Evolutionary conservation across 2,888 invertebrate species (phyloP).

Genomic region (Neoaliturus tenellus): DNA sequence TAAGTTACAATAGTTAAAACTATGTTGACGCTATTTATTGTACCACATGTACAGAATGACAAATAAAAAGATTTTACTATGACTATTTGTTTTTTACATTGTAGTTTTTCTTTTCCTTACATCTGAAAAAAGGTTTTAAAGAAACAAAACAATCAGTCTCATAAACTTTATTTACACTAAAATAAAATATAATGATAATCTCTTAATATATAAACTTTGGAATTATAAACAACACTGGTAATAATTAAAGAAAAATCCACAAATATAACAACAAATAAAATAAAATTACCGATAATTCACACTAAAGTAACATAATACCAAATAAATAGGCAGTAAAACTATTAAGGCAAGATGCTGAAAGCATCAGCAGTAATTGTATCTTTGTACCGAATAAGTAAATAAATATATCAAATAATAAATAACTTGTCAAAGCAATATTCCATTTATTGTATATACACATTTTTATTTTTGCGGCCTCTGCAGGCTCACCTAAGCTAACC

Average conservation of each 20-base stretch:
- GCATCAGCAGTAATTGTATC: background rate
- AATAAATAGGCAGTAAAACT: background rate
- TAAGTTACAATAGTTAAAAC: too few species aligned
- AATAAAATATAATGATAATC: conserved; percentile 39
- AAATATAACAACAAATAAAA: background rate
- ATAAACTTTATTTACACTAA: conserved; percentile 46
- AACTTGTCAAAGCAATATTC: conserved; percentile 10
- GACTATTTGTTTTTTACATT: too few species aligned
- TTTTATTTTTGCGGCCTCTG: background rate
- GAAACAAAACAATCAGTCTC: conserved; percentile 31
- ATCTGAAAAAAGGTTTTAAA: too few species aligned
- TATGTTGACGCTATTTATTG: too few species aligned
- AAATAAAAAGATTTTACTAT: too few species aligned
- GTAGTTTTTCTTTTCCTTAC: too few species aligned
- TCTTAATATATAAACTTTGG: conserved; percentile 38
- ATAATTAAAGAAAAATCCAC: background rate
- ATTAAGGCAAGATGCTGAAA: background rate
- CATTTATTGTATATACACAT: conserved; percentile 4
- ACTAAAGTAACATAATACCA: conserved; percentile 29
- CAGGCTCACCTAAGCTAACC: background rate
- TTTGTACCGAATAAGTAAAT: background rate
- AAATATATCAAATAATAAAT: conserved; percentile 21
- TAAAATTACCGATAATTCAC: conserved; percentile 16
- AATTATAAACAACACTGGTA: conserved; percentile 39
- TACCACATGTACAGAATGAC: too few species aligned